Conservation (phyloP, 2,113 vertebrate species). For the Erythrocercus mccallii region DNA sequence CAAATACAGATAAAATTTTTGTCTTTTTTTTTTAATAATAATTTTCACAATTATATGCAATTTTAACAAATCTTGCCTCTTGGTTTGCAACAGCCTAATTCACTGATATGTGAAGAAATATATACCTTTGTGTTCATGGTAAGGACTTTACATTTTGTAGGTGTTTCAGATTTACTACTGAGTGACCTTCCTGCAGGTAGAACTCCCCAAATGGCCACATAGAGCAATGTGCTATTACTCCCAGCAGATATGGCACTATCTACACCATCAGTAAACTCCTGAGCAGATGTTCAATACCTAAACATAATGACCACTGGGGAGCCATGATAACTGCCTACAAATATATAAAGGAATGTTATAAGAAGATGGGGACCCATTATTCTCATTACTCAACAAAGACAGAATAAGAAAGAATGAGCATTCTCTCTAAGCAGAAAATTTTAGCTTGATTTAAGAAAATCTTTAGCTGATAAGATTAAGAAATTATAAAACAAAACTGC, state of each 20-base stretch:
- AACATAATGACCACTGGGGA: conserved; percentile 51
- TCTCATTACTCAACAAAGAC: conserved; percentile 47
- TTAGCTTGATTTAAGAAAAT: neutral
- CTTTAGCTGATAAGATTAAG: neutral
- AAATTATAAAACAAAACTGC: neutral
- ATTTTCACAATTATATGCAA: neutral
- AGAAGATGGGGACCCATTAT: conserved; percentile 5
- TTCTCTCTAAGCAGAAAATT: neutral
- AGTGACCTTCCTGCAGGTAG: conserved; percentile 42
- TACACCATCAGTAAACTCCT: conserved; percentile 40
- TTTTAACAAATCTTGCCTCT: neutral
- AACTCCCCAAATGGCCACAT: neutral
- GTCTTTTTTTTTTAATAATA: too few species aligned
- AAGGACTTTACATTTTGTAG: neutral
- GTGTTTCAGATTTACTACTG: neutral
- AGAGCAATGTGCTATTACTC: conserved; percentile 6
- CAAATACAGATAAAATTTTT: neutral
- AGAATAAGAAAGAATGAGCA: neutral
- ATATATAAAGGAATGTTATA: conserved; percentile 49
- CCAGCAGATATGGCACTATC: neutral
- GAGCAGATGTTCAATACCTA: conserved; percentile 67
- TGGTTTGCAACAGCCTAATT: neutral
- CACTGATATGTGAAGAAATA: neutral
- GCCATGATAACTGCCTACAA: conserved; percentile 28
- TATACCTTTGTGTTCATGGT: neutral